Evolutionary conservation across 2,888 invertebrate genomes (phyloP).

Genomic region (Acanthosepion pharaonis): DNA sequence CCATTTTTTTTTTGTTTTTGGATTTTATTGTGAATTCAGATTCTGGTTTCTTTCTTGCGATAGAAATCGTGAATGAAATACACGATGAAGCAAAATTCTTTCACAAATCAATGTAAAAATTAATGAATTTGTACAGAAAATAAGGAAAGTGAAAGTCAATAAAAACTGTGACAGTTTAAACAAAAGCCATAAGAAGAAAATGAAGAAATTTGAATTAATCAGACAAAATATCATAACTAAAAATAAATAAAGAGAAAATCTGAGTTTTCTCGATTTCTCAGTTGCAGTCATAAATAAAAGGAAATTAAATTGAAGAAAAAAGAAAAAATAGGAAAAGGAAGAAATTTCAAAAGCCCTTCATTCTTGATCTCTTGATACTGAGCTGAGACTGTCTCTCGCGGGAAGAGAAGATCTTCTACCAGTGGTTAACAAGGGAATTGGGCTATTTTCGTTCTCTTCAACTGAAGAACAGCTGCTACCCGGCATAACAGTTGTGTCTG

Average conservation of each 20-base stretch:
- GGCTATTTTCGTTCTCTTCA: not conserved
- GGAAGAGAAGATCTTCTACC: not conserved
- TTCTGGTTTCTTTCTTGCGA: not conserved
- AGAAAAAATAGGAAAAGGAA: not conserved
- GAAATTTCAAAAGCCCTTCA: not conserved
- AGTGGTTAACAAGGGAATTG: not conserved
- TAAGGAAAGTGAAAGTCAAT: not conserved
- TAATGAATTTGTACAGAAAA: too few species aligned
- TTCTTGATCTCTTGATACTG: not conserved
- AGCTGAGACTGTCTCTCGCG: not conserved
- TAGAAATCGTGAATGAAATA: not conserved
- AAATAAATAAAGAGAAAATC: not conserved
- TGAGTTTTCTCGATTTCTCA: not conserved
- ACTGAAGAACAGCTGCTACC: not conserved
- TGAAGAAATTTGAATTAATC: not conserved
- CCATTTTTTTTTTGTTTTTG: not conserved
- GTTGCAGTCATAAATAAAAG: not conserved
- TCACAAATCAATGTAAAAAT: not conserved
- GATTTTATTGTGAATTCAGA: not conserved
- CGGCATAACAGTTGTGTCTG: conserved; percentile 39
- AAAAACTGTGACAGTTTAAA: not conserved
- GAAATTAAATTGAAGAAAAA: not conserved
- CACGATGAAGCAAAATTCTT: not conserved
- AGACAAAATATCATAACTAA: not conserved
- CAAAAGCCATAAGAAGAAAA: not conserved